Conservation (phyloP, 2,888 invertebrate genomes). For the Limnephilus rhombicus region DNA sequence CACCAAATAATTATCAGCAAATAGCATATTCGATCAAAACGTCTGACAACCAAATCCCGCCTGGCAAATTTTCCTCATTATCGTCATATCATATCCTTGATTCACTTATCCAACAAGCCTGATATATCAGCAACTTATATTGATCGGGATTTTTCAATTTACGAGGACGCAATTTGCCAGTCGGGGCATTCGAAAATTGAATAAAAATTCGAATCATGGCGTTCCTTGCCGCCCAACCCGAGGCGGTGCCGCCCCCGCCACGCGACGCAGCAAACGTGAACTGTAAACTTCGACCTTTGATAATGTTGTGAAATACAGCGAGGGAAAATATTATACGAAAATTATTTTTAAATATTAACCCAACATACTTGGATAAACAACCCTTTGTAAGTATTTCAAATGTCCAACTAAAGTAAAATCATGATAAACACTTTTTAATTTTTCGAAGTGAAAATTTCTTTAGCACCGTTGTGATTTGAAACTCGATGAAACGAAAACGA, state of each 20-base stretch:
- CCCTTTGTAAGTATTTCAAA: too few relatives aligned
- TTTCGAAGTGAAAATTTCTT: too few relatives aligned
- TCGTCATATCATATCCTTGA: neutral
- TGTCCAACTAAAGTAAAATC: too few relatives aligned
- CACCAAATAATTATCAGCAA: neutral
- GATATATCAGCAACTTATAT: slow-evolving; percentile 35
- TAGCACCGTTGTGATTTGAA: too few relatives aligned
- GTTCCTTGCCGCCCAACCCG: slow-evolving; percentile 30
- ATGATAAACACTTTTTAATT: too few relatives aligned
- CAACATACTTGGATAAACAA: neutral
- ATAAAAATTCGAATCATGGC: slow-evolving; percentile 49
- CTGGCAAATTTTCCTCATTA: neutral
- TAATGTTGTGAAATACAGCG: neutral
- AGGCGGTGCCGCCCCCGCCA: neutral
- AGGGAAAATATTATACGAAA: neutral
- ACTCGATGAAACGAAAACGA: too few relatives aligned
- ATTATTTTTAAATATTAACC: neutral
- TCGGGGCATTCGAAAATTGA: slow-evolving; percentile 43
- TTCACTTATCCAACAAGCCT: slow-evolving; percentile 15
- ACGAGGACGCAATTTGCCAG: slow-evolving; percentile 41
- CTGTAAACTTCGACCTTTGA: neutral
- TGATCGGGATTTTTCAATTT: slow-evolving; percentile 35
- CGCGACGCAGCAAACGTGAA: neutral
- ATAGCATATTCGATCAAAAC: neutral
- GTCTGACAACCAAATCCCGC: neutral